Evolutionary conservation across 2,888 invertebrate genomes (phyloP), one percentile per base, ranked within the genome.

Genomic region (Hyalella azteca): DNA sequence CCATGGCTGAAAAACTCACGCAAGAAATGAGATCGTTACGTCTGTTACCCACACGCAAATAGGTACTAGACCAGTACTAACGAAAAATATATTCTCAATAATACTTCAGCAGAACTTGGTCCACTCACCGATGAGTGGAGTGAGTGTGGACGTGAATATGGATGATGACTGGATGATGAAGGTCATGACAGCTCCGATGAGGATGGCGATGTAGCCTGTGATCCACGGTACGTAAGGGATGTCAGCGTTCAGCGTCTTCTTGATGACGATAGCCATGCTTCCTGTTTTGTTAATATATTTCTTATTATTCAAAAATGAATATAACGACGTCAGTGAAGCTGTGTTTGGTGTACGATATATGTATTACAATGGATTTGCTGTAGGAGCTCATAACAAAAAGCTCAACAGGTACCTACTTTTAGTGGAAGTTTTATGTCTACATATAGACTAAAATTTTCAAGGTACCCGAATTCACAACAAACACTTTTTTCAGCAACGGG

Each of bases 131-230:
- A 91, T 91, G 26, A 91, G 87, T 1, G 91, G 91, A 1, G 91
- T 91, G 26, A 91, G 86, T 1, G 90, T 89, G 2, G 91, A 91
- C 0, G 91, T 90, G 86, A 91, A 91, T 22, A 91, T 89, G 15
- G 90, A 90, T 81, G 89, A 89, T 54, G 90, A 90, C 87, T 91
- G 91, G 0, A 90, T 90, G 79, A 91, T 85, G 78, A 91, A 88
- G 22, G 91, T 91, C 85, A 91, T 86, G 0, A 88, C 87, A 9
- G 89, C 88, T 2, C 90, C 91, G 22, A 90, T 87, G 0, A 89
- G 78, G 81, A 91, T 88, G 39, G 90, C 90, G 9, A 90, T 84
- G 86, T 90, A 91, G 13, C 90, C 90, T 3, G 90, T 90, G 5
- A 90, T 85, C 86, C 88, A 88, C 22, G 89, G 89, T 40, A 88